Percentiles rank a stretch among this genome's conserved stretches.
Evolutionary conservation across 2,888 invertebrate species (phyloP).

Genomic region (Conus canariensis): DNA sequence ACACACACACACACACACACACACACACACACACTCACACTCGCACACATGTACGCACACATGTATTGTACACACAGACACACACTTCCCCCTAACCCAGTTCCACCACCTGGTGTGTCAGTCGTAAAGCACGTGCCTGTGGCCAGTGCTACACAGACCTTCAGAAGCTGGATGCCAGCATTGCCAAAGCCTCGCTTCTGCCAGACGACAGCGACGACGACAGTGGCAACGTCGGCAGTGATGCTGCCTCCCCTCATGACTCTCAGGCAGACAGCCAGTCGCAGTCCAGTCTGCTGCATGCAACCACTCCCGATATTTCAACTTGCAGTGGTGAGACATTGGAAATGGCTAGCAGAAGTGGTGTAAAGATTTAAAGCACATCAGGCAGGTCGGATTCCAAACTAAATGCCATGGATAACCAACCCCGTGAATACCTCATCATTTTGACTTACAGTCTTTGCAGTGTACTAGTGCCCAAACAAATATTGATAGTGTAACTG

Average conservation of each 20-base stretch:
- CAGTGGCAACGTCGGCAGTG: constrained; percentile 27
- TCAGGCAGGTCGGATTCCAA: too few species aligned
- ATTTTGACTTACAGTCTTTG: too few species aligned
- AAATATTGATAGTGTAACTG: too few species aligned
- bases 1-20: too few species aligned
- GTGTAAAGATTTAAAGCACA: too few species aligned
- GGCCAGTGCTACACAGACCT: constrained; percentile 54
- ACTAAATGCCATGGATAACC: too few species aligned
- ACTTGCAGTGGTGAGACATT: neutral
- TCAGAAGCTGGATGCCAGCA: constrained; percentile 50
- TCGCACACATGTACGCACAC: too few species aligned
- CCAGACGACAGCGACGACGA: constrained; percentile 45
- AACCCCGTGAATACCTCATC: too few species aligned
- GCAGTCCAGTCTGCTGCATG: neutral
- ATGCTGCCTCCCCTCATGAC: neutral
- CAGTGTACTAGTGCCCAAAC: too few species aligned
- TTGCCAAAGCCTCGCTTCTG: constrained; percentile 40
- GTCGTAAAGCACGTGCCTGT: constrained; percentile 69
- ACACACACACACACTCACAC: too few species aligned
- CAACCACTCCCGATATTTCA: neutral
- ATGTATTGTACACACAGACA: too few species aligned
- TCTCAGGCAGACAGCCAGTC: constrained; percentile 8
- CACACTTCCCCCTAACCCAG: neutral
- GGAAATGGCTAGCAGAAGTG: too few species aligned
- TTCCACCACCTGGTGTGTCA: constrained; percentile 41